Conservation (phyloP, 92 coral and sea anemone genomes). For the Chrysogorgia sp. region DNA sequence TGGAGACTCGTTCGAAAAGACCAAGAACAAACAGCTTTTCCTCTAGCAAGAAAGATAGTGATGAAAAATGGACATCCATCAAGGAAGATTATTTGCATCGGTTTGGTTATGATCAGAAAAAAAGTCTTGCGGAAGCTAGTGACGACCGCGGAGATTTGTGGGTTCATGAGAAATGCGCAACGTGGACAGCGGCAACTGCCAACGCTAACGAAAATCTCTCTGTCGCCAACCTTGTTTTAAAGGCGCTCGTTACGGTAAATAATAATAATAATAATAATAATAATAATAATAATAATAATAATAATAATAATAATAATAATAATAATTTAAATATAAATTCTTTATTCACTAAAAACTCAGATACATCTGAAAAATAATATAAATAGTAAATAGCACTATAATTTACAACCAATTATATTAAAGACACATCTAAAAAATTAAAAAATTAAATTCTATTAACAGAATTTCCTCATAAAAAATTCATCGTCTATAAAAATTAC, state of each 20-base stretch:
- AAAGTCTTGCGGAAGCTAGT: constrained; percentile 70
- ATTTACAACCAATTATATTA: no score
- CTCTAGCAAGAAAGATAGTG: background rate
- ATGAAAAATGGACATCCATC: constrained; percentile 20
- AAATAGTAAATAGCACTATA: no score
- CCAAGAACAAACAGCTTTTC: constrained; percentile 34
- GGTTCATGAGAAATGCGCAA: constrained; percentile 98
- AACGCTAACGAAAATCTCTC: constrained; percentile 28
- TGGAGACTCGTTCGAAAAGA: constrained; percentile 18
- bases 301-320: no score
- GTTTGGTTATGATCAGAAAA: constrained; percentile 77
- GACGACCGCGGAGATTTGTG: constrained; percentile 82
- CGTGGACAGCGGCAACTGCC: constrained; percentile 87
- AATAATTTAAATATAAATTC: no score
- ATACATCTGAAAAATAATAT: no score
- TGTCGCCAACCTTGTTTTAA: constrained; percentile 22
- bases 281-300: no score
- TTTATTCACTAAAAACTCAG: no score
- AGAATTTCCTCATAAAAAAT: no score
- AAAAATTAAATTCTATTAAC: no score
- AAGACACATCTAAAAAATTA: no score
- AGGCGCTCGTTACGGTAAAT: constrained; percentile 34
- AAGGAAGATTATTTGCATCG: constrained; percentile 56
- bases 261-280: no score
- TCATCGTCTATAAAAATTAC: no score